Evolutionary conservation across 2,797 vertebrate species (phyloP).

Genomic region (Enteromius argenteus): DNA sequence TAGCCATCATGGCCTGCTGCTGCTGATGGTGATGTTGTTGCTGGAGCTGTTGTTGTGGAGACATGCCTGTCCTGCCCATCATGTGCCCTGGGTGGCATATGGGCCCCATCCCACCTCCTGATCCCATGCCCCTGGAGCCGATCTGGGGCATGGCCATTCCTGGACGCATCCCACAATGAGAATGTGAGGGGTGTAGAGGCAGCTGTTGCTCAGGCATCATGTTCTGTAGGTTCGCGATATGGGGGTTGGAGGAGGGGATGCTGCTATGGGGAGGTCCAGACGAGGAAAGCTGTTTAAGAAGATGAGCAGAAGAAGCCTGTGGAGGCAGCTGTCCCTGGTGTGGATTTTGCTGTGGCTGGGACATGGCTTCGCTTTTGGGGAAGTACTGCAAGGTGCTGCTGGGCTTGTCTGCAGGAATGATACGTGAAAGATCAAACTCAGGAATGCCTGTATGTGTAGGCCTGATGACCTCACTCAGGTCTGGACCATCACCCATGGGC

Average conservation of each 20-base stretch:
- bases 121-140: slow-evolving; percentile 71
- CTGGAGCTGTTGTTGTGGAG: slow-evolving; percentile 82
- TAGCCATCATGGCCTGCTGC: slow-evolving; percentile 87
- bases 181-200: slow-evolving; percentile 74
- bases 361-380: slow-evolving; percentile 87
- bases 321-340: slow-evolving; percentile 77
- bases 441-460: slow-evolving; percentile 93
- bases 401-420: slow-evolving; percentile 98
- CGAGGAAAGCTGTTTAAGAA: slow-evolving; percentile 89
- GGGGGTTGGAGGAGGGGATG: slow-evolving; percentile 85
- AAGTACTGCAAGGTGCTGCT: slow-evolving; percentile 99
- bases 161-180: slow-evolving; percentile 81
- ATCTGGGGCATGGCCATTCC: slow-evolving; percentile 78
- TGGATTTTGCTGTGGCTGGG: slow-evolving; percentile 73
- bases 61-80: slow-evolving; percentile 94
- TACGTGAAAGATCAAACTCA: slow-evolving; percentile 96
- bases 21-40: slow-evolving; percentile 69
- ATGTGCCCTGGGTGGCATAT: slow-evolving; percentile 93
- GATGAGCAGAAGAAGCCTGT: slow-evolving; percentile 84
- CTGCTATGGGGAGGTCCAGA: slow-evolving; percentile 80
- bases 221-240: slow-evolving; percentile 92
- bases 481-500: slow-evolving; percentile 88
- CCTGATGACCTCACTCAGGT: slow-evolving; percentile 96
- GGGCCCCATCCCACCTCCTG: slow-evolving; percentile 67
- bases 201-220: slow-evolving; percentile 97